A percentile compares a stretch with the other conserved stretches of the same genome.
Conservation (phyloP, 2,797 vertebrate genomes). For the Petrocephalus sullivani region DNA sequence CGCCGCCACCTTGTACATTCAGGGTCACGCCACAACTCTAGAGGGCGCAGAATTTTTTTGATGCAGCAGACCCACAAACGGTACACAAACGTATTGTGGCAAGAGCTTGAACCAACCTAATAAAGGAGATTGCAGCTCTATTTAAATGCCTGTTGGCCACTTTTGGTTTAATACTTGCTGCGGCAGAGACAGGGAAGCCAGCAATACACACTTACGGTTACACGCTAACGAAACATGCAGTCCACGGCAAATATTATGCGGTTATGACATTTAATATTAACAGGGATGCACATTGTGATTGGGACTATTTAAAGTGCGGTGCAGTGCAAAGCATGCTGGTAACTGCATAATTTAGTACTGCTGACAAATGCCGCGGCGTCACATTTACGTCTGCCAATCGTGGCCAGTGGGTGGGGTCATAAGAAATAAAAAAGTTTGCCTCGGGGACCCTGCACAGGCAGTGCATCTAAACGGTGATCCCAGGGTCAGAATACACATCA, state of each 20-base stretch:
- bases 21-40: too few relatives aligned
- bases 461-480: not conserved
- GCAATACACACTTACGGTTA: not conserved
- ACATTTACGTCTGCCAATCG: not conserved
- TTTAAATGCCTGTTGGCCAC: not conserved
- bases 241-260: not conserved
- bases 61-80: not conserved
- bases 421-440: not conserved
- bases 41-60: not conserved
- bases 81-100: not conserved
- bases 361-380: not conserved
- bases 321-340: not conserved
- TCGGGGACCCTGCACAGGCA: not conserved
- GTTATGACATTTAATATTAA: not conserved
- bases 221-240: not conserved
- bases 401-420: not conserved
- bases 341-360: not conserved
- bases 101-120: not conserved
- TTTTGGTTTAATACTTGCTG: not conserved
- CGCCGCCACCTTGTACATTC: too few relatives aligned
- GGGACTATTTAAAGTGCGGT: not conserved
- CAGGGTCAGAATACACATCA: not conserved
- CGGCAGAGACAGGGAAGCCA: not conserved
- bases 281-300: not conserved
- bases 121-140: not conserved